Evolutionary conservation across 2,113 vertebrate genomes (phyloP).

Genomic region (Oncorhynchus mykiss): DNA sequence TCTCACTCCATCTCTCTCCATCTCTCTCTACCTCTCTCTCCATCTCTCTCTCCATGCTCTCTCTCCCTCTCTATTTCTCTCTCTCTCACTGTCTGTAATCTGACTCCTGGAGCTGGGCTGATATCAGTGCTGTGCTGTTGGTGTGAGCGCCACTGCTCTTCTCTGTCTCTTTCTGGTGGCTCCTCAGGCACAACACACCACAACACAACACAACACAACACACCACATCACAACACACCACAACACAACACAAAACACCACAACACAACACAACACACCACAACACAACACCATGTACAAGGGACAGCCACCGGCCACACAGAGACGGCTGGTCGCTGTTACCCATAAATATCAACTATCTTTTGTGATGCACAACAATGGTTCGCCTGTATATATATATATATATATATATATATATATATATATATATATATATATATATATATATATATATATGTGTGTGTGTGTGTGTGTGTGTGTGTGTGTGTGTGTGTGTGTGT

Average conservation of each 20-base stretch:
- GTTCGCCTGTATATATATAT: not conserved
- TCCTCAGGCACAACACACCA: not conserved
- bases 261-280: not conserved
- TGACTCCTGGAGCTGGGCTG: constrained; percentile 45
- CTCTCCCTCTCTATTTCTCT: not conserved
- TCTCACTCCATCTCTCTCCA: too few species aligned
- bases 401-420: not conserved
- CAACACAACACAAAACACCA: not conserved
- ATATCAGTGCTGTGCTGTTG: constrained; percentile 37
- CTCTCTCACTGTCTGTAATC: constrained; percentile 42
- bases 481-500: constrained; percentile 6
- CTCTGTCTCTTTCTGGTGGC: not conserved
- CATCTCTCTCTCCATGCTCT: constrained; percentile 5
- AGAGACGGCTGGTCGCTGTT: not conserved
- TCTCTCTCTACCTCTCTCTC: not conserved
- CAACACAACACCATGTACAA: not conserved
- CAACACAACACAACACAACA: not conserved
- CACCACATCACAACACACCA: not conserved
- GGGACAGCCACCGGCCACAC: constrained; percentile 5
- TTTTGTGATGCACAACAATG: not conserved
- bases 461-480: constrained; percentile 12
- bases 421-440: not conserved
- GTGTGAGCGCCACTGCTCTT: constrained; percentile 21
- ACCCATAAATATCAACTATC: constrained; percentile 8
- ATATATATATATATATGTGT: not conserved